Percentiles rank a stretch among this genome's conserved stretches.
phyloP scores from a whole-genome alignment of 37 sponge, comb jelly and placozoan species.

The Hormiphora californensis region DNA sequence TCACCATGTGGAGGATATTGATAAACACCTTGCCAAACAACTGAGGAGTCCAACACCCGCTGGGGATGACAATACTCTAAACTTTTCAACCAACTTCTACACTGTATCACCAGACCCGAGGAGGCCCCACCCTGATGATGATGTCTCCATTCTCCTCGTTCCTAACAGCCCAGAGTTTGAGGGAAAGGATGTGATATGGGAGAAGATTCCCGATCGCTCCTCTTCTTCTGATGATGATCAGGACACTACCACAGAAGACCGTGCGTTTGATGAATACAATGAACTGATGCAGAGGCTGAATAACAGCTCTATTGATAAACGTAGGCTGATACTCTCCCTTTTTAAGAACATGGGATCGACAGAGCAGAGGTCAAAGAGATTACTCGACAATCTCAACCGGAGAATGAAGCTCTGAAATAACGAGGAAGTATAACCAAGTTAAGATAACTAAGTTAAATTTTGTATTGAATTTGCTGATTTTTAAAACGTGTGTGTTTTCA shows the following conservation, averaged over 20 bases:
- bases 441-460: too few relatives aligned
- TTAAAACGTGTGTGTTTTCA: too few relatives aligned
- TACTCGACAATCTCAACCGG: too few relatives aligned
- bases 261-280: neutral
- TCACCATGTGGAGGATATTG: too few relatives aligned
- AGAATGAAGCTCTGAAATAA: too few relatives aligned
- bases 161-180: neutral
- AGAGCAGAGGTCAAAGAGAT: too few relatives aligned
- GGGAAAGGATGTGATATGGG: neutral
- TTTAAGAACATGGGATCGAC: neutral
- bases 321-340: neutral
- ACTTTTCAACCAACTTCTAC: constrained; percentile 9
- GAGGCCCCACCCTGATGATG: neutral
- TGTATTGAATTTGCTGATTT: too few relatives aligned
- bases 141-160: neutral
- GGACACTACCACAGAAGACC: neutral
- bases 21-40: too few relatives aligned
- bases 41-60: too few relatives aligned
- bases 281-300: neutral
- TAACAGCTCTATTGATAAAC: neutral
- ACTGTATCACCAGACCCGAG: neutral
- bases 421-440: too few relatives aligned
- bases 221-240: neutral
- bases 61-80: neutral
- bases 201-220: neutral